Evolutionary conservation across 2,797 vertebrate species (phyloP), one percentile per base, ranked within the genome.

Genomic region (Schizopygopsis malacanthus): DNA sequence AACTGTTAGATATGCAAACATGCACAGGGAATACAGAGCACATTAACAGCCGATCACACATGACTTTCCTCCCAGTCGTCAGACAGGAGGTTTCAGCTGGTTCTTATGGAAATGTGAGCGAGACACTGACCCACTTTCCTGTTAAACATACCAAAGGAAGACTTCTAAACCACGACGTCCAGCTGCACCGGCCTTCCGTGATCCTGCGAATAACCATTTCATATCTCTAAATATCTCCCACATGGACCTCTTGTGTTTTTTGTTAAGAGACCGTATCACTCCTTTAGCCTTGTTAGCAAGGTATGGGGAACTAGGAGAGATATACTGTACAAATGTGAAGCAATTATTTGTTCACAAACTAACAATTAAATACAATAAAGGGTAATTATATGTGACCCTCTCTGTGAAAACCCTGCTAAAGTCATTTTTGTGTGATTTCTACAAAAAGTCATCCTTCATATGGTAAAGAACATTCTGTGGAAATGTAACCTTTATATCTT

Each of bases 131-230:
- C 41, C 75, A 43, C 47, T 43, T 85, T 77, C 20, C 45, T 87
- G 85, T 84, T 81, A 28, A 73, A 80, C 81, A 82, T 80, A 69
- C 54, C 63, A 85, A 54, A 85, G 39, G 7, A 33, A 47, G 37
- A 11, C n/a, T 15, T 63, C 28, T 22, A 59, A 70, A 84, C 71
- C 67, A 33, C 33, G 33, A 33, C 33, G 33, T 33, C 33, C 33
- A 33, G 33, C 33, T 33, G 33, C 33, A 33, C 33, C 33, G 33
- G 33, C 33, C 33, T 25, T 54, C 54, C 65, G 4, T 25, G 20
- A 59, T 41, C 54, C n/a, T 6, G 4, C n/a, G 8, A 65, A 47
- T 45, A 50, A 67, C 41, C 43, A 47, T 67, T 67, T 67, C 25
- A 61, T 15, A 47, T 47, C 67, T 33, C 10, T 16, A 16, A 78